A percentile compares a stretch with the other conserved stretches of the same genome.
Evolutionary conservation across 2,113 vertebrate species (phyloP).

Genomic region (Elachura formosa): DNA sequence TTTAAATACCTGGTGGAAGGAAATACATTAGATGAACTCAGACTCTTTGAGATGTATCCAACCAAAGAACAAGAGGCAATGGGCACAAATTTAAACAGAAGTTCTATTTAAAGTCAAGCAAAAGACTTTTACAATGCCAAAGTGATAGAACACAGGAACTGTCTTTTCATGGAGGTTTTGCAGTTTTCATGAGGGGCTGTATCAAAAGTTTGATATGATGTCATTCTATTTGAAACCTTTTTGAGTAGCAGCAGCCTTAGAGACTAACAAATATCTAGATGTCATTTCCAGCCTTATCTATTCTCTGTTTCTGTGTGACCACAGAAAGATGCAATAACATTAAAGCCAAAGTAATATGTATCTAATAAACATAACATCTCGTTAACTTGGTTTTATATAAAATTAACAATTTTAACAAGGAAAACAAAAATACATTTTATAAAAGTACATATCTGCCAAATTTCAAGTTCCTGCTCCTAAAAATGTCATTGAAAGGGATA

Average conservation of each 20-base stretch:
- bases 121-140: neutral
- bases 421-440: neutral
- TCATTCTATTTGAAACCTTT: neutral
- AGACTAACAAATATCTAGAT: neutral
- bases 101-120: neutral
- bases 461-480: neutral
- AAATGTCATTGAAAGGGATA: neutral
- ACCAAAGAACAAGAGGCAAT: neutral
- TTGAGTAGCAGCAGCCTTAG: neutral
- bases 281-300: neutral
- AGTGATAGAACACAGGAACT: neutral
- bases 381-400: neutral
- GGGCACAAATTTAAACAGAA: neutral
- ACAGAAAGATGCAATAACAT: neutral
- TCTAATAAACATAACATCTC: neutral
- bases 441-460: neutral
- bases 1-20: neutral
- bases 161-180: neutral
- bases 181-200: neutral
- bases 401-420: neutral
- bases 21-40: neutral
- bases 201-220: neutral
- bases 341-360: neutral
- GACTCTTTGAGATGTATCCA: neutral
- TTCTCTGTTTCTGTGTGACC: neutral